These are phyloP conservation scores for Phalacrocorax pelagicus DNA, from an alignment of 2,113 vertebrate species.

Conservation along the genomic window DNA sequence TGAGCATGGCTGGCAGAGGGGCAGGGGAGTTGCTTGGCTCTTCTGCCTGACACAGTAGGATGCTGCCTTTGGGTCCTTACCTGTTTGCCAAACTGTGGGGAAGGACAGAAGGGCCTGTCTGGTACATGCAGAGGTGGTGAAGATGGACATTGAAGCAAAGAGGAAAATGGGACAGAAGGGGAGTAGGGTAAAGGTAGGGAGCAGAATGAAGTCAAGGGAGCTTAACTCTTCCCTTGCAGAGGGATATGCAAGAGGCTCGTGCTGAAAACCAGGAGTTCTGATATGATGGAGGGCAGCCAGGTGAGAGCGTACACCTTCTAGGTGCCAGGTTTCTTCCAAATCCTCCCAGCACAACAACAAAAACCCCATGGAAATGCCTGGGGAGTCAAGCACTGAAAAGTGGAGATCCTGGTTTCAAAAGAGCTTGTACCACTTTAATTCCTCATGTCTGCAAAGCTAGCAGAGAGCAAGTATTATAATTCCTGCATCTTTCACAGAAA, in stretches of 20 bases:
- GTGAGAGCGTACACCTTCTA: fast-evolving
- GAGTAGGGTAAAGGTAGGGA: neutral
- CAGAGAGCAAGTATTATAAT: neutral
- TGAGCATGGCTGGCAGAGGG: neutral
- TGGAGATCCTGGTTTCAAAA: neutral
- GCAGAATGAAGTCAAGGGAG: neutral
- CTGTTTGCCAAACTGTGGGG: neutral
- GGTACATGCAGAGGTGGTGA: neutral
- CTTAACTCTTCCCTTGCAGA: neutral
- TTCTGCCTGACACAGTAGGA: neutral
- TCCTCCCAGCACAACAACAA: neutral
- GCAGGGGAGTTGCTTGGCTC: neutral
- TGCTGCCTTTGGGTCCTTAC: fast-evolving
- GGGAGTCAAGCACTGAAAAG: neutral
- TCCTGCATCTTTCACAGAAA: neutral
- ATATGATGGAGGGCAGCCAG: neutral
- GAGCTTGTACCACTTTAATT: neutral
- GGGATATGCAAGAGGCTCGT: neutral
- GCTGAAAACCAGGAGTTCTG: neutral
- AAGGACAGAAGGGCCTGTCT: neutral
- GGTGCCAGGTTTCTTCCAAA: neutral
- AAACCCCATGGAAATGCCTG: neutral
- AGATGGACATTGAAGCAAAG: neutral
- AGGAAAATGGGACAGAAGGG: neutral
- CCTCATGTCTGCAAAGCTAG: neutral